Conservation (phyloP, 2,113 vertebrate genomes). For the Rissa tridactyla region DNA sequence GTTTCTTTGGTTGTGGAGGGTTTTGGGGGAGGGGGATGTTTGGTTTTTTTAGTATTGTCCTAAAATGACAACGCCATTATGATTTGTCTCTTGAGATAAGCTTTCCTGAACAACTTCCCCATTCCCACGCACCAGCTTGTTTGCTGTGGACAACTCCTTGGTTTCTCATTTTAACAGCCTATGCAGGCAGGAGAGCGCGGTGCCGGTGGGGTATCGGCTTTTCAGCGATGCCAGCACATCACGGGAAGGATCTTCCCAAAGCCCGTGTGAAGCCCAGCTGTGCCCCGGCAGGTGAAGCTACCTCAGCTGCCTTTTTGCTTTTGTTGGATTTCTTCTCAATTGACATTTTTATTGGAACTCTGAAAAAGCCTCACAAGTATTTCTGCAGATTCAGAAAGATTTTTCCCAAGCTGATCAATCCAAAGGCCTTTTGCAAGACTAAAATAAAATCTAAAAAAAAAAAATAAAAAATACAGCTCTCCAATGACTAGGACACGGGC, state of each 20-base stretch:
- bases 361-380: neutral
- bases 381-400: neutral
- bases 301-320: neutral
- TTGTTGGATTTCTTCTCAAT: neutral
- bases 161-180: neutral
- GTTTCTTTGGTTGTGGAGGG: neutral
- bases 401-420: neutral
- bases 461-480: neutral
- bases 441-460: neutral
- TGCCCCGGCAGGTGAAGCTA: neutral
- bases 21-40: too few species aligned
- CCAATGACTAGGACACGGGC: neutral
- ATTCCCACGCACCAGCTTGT: neutral
- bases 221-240: accelerated
- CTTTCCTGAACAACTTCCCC: neutral
- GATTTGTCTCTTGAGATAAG: neutral
- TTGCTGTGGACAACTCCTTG: accelerated
- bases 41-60: neutral
- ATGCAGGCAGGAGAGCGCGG: neutral
- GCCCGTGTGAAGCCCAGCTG: neutral
- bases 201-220: too few species aligned
- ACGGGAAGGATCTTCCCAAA: neutral
- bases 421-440: neutral
- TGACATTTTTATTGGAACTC: neutral
- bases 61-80: neutral